These are phyloP conservation scores for Coremacera marginata DNA, from an alignment of 2,888 invertebrate genomes.

Conservation along the genomic window DNA sequence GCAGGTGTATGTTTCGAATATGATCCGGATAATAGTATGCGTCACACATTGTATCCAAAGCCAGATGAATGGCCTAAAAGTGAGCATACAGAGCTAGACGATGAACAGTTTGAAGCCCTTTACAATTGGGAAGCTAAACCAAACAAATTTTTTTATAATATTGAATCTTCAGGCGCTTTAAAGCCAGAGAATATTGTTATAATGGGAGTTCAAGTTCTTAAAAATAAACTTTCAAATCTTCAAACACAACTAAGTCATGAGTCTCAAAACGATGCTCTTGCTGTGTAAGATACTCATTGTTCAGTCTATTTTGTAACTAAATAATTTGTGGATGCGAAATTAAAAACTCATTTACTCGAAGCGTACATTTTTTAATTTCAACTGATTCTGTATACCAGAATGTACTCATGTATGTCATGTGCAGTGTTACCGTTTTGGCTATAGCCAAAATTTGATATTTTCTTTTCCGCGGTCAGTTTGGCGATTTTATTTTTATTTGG, in stretches of 20 bases:
- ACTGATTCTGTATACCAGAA: too few species aligned
- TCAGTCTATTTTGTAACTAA: too few species aligned
- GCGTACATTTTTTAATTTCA: too few species aligned
- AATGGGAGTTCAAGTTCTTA: slow-evolving; percentile 92
- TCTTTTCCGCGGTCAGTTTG: too few species aligned
- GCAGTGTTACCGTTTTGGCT: too few species aligned
- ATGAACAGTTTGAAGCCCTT: slow-evolving; percentile 92
- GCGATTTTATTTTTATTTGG: too few species aligned
- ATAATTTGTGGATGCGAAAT: too few species aligned
- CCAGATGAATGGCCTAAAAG: slow-evolving; percentile 99
- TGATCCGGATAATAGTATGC: slow-evolving; percentile 97
- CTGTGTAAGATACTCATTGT: too few species aligned
- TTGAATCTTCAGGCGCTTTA: slow-evolving; percentile 94
- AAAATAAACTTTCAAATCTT: slow-evolving; percentile 94
- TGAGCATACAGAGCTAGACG: slow-evolving; percentile 94
- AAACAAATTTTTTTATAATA: slow-evolving; percentile 96
- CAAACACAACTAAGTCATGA: slow-evolving; percentile 93
- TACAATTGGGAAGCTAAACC: slow-evolving; percentile 96
- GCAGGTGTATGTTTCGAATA: slow-evolving; percentile 99
- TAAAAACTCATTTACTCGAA: too few species aligned
- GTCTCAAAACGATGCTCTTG: slow-evolving; percentile 85
- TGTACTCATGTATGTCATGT: too few species aligned
- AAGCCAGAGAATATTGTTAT: slow-evolving; percentile 97
- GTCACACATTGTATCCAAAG: slow-evolving; percentile 95
- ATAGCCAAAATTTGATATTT: too few species aligned